Evolutionary conservation across 2,113 vertebrate species (phyloP), one percentile per base, ranked within the genome.

Genomic region (Hassar affinis): DNA sequence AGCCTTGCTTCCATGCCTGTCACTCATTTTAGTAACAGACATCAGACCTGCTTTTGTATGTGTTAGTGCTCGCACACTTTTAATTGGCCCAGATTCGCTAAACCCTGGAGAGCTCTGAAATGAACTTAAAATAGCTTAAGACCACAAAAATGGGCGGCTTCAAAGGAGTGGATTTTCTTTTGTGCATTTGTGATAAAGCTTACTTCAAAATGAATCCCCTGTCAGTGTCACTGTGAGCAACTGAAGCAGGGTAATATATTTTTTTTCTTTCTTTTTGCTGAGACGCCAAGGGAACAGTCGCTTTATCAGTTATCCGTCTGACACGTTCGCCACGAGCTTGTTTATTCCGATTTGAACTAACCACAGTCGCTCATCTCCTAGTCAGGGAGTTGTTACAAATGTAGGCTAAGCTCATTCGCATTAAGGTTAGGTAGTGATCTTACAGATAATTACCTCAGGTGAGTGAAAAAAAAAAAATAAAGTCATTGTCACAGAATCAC

Each of bases 11-110:
- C 56, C 72, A 49, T 85, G 62, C 68, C 33, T 62, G 47, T 74
- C 72, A 15, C 74, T 81, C 69, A 81, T 74, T 84, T 84, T 52
- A 33, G 25, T 27, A 69, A 71, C 64, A 80, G 69, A 84, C 83
- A 78, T 79, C 83, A 86, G 82, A 89, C 78, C 84, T 85, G 81
- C 61, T 86, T 86, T 87, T 75, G 56, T 83, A 84, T 77, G 74
- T 56, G 82, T 80, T 83, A 61, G 76, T 82, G 59, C 87, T 80
- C 81, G 85, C 86, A 86, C 82, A 84, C 84, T 78, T 88, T 88
- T 85, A 89, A 84, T 86, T 88, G 88, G 78, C 87, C 89, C 76
- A 89, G 89, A 90, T 90, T 85, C 82, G 30, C 79, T 75, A 86
- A 84, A 86, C 87, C 83, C 85, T 27, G 54, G 88, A 88, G 88